These are phyloP conservation scores for Mustelus asterias DNA, from an alignment of 2,113 vertebrate genomes.

Conservation along the genomic window DNA sequence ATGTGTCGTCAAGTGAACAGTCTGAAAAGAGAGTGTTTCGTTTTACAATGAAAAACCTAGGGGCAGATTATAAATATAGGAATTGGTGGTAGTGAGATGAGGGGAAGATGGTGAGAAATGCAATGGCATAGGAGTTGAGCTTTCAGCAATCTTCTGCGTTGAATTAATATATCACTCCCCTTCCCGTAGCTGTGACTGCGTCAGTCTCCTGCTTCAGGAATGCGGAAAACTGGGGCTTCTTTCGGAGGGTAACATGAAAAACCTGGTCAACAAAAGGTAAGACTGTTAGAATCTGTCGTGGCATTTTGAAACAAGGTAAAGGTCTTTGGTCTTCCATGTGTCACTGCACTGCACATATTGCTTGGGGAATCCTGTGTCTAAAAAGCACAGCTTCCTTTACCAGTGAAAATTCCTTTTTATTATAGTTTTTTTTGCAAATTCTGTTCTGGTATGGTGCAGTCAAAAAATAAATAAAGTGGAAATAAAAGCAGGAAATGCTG, in stretches of 20 bases:
- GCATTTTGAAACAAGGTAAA: background rate
- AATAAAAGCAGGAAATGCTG: background rate
- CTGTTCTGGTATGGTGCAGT: background rate
- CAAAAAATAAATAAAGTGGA: background rate
- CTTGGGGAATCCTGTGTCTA: background rate
- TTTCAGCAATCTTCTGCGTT: background rate
- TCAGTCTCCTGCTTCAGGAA: conserved; percentile 82
- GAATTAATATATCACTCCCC: background rate
- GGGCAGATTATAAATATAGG: background rate
- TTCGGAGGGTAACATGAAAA: conserved; percentile 70
- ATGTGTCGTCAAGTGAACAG: background rate
- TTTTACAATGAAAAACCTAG: background rate
- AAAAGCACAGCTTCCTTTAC: background rate
- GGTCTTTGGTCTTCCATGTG: background rate
- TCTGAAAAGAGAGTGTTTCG: background rate
- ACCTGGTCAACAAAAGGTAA: conserved; percentile 81
- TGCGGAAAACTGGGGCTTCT: conserved; percentile 90
- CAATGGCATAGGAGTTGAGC: background rate
- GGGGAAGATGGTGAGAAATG: background rate
- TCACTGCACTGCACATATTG: background rate
- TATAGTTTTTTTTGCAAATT: background rate
- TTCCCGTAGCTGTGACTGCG: conserved; percentile 79
- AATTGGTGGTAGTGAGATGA: background rate
- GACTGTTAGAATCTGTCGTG: background rate
- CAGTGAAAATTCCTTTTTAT: background rate